Conservation (phyloP, 35 echinoderm and acorn worm species). For the Ophioderma brevispina region DNA sequence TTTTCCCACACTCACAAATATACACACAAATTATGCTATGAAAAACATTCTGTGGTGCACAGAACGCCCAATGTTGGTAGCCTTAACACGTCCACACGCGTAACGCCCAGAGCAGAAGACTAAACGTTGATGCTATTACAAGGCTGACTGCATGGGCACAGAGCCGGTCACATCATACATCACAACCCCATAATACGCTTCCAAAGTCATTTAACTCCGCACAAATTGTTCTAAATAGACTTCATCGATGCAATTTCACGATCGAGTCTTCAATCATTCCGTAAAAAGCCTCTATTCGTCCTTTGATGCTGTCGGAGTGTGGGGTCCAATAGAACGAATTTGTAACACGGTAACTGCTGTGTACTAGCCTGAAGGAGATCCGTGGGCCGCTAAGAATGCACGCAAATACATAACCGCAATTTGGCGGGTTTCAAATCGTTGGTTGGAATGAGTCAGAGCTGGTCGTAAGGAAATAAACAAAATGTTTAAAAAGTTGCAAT, state of each 20-base stretch:
- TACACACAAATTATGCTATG: neutral
- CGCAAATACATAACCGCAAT: neutral
- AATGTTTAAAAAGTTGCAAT: neutral
- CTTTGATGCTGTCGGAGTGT: neutral
- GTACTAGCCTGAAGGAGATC: neutral
- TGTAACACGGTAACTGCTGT: neutral
- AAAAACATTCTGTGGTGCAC: neutral
- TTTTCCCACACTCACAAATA: constrained; percentile 6
- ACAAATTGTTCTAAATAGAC: neutral
- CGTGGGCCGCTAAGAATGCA: neutral
- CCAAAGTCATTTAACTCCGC: neutral
- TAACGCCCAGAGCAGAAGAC: neutral
- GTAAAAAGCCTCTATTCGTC: neutral
- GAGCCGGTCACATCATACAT: neutral
- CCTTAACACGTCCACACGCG: neutral
- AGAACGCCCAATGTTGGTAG: neutral
- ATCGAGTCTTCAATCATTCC: neutral
- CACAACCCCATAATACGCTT: neutral
- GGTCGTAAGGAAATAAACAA: neutral
- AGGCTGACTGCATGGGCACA: too few species aligned
- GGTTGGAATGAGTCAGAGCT: neutral
- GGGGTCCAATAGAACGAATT: neutral
- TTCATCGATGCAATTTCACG: neutral
- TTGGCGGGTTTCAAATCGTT: neutral
- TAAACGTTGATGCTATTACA: neutral